phyloP scores from a whole-genome alignment of 2,113 vertebrate species.

The Notarius lentiginosus region DNA sequence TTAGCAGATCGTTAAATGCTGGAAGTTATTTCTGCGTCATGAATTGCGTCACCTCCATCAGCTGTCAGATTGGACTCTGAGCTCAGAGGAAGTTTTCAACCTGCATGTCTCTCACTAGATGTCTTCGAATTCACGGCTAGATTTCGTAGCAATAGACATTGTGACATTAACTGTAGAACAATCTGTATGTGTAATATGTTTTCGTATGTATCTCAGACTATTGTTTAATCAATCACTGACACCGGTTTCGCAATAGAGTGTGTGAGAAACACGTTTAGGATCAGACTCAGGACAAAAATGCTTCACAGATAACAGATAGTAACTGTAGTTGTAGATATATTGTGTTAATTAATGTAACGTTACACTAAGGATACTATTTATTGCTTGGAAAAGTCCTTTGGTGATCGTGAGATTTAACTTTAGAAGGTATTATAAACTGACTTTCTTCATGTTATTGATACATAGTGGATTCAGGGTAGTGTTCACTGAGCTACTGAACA shows the following conservation, averaged over 20 bases:
- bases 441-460: neutral
- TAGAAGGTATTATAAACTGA: constrained; percentile 12
- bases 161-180: constrained; percentile 49
- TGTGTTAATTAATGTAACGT: neutral
- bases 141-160: constrained; percentile 61
- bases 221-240: constrained; percentile 21
- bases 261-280: constrained; percentile 28
- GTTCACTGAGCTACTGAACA: constrained; percentile 1
- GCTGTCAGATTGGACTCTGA: neutral
- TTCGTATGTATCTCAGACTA: constrained; percentile 37
- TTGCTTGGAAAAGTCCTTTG: neutral
- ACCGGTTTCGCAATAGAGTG: constrained; percentile 19
- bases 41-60: neutral
- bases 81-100: constrained; percentile 22
- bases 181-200: constrained; percentile 23
- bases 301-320: constrained; percentile 15
- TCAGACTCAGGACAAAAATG: constrained; percentile 33
- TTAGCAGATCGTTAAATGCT: neutral
- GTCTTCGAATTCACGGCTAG: constrained; percentile 32
- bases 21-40: neutral
- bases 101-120: constrained; percentile 33
- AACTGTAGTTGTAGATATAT: constrained; percentile 12
- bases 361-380: neutral
- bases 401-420: constrained; percentile 8
- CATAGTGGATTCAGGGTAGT: neutral